These are phyloP conservation scores for Actinernus sp. DNA, from an alignment of 92 coral and sea anemone species.

Conservation along the genomic window DNA sequence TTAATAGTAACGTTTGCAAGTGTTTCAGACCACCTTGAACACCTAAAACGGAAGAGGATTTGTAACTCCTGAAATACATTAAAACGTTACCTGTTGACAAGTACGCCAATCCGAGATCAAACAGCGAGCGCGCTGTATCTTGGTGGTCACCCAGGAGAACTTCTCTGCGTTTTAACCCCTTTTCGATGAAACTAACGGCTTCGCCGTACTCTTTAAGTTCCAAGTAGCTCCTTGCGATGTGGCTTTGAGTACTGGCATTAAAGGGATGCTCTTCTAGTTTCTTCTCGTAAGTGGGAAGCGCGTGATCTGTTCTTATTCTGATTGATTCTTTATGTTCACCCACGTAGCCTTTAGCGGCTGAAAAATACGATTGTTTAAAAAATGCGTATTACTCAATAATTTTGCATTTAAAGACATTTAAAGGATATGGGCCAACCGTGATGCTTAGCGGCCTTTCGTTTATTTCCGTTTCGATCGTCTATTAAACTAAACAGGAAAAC, in stretches of 20 bases:
- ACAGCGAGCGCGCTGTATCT: conserved; percentile 54
- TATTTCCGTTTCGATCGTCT: too few species aligned
- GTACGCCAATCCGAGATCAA: conserved; percentile 13
- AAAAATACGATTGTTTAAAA: too few species aligned
- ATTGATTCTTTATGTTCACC: conserved; percentile 5
- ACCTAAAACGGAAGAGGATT: too few species aligned
- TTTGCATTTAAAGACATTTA: too few species aligned
- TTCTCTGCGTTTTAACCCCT: conserved; percentile 12
- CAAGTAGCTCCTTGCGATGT: conserved; percentile 14
- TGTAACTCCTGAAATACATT: too few species aligned
- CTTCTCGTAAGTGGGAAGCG: conserved; percentile 7
- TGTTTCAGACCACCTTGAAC: too few species aligned
- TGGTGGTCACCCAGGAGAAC: conserved; percentile 25
- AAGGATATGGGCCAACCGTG: too few species aligned
- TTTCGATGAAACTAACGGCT: background rate
- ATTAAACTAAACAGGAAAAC: too few species aligned
- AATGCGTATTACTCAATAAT: too few species aligned
- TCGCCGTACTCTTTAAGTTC: conserved; percentile 10
- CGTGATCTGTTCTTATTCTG: background rate
- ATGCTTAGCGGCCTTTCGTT: too few species aligned
- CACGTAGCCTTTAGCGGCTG: conserved; percentile 12
- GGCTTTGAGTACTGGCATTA: conserved; percentile 33
- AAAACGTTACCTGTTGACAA: background rate
- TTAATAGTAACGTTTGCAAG: too few species aligned
- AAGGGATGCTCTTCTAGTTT: conserved; percentile 31